Percentiles rank a stretch among this genome's conserved stretches.
These are phyloP conservation scores for Malurus leucopterus DNA, from an alignment of 2,797 vertebrate species.

Conservation along the genomic window DNA sequence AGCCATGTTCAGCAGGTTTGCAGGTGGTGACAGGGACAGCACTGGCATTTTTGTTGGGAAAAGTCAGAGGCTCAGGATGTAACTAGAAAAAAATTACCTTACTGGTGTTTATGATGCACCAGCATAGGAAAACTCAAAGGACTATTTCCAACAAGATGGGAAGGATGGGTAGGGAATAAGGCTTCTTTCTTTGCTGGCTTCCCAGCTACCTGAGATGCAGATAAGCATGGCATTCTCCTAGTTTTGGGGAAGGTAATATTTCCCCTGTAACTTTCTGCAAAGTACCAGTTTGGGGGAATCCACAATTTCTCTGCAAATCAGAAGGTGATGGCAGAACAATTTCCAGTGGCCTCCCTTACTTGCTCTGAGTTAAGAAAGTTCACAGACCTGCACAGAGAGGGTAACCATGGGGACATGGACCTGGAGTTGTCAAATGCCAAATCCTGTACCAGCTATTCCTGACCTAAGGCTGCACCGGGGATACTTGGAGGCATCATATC, in stretches of 20 bases:
- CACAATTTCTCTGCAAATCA: neutral
- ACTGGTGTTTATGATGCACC: neutral
- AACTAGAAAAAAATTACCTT: neutral
- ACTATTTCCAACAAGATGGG: neutral
- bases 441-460: neutral
- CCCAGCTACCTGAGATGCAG: neutral
- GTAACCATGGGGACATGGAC: accelerated
- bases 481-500: neutral
- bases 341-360: neutral
- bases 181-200: neutral
- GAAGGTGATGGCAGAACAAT: neutral
- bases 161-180: neutral
- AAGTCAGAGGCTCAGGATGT: neutral
- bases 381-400: neutral
- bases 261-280: neutral
- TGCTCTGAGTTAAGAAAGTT: neutral
- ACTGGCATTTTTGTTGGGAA: accelerated
- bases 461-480: neutral
- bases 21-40: neutral
- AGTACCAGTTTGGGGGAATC: neutral
- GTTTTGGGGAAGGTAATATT: neutral
- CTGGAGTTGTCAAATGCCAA: neutral
- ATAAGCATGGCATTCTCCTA: neutral
- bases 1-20: neutral
- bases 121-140: neutral